Base-by-base conservation (phyloP, 2,113 vertebrate species). In the Podarcis cretensis region DNA sequence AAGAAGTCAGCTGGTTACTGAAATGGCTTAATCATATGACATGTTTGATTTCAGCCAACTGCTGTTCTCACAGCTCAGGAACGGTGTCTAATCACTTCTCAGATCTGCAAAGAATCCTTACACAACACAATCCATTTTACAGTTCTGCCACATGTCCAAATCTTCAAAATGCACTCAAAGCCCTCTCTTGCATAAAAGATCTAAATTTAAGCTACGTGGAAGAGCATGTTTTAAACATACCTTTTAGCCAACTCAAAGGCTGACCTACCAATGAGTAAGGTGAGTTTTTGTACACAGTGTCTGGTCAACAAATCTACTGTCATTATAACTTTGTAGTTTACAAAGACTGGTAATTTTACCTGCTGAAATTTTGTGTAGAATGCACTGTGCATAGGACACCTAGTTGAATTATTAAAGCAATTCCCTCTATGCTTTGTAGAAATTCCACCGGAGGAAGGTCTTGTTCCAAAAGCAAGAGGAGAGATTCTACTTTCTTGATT, bases 361-460 rank as follows among this genome's bases (percentile, higher is more conserved):
- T 90, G 90, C 74, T 32, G 32, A 74, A 57, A 73, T 92, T 80
- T 87, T 93, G 86, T 81, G 92, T 94, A 84, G 93, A 96, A 57
- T 97, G 96, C 92, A 96, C 95, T 63, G 94, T 95, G 91, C 98
- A 98, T n/a, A 98, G 90, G 79, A 98, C 98, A 73, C 97, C 97
- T 79, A 99, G 95, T 20, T 94, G 98, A 71, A 99, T 89, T 85
- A 98, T 94, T 66, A 97, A 90, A 81, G 95, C 87, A 4, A 99
- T 89, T 65, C 98, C 99, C 93, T 98, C 94, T 74, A 99, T 91
- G 12, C 92, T 86, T 68, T 93, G 96, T 59, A 89, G 68, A 85
- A 97, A 74, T 63, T 95, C 89, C 1, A 74, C 89, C 21, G 91
- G 59, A 63, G 85, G 66, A 87, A 32, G 43, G 54, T 92, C 92